Conservation (phyloP, 2,113 vertebrate species). For the Prochilodus magdalenae region DNA sequence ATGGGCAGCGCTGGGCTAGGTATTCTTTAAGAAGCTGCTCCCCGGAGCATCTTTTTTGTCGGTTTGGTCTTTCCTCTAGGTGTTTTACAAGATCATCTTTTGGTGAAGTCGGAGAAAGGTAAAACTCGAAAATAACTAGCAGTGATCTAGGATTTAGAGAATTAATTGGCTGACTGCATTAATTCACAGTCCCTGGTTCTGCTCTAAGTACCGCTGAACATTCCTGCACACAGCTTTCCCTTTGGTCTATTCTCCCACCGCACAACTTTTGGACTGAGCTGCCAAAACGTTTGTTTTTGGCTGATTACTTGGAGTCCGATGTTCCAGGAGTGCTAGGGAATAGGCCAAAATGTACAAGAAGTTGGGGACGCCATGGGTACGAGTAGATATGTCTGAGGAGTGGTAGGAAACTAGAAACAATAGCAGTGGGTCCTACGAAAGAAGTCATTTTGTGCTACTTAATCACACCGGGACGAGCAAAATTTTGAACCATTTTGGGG, state of each 20-base stretch:
- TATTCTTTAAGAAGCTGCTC: not conserved
- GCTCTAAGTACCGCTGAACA: not conserved
- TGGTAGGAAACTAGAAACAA: too few relatives aligned
- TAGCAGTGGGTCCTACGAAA: too few relatives aligned
- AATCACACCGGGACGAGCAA: too few relatives aligned
- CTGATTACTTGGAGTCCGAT: not conserved
- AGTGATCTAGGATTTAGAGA: too few relatives aligned
- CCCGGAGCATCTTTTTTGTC: not conserved
- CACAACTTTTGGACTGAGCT: not conserved
- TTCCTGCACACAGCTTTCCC: too few relatives aligned
- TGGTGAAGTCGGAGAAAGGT: not conserved
- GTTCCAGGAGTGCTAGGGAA: not conserved
- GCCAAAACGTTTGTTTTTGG: too few relatives aligned
- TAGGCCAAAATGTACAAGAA: not conserved
- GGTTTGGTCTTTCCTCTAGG: not conserved
- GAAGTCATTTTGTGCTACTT: too few relatives aligned
- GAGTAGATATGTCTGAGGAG: too few relatives aligned
- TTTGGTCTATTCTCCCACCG: not conserved
- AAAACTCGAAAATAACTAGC: too few relatives aligned
- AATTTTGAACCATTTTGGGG: too few relatives aligned
- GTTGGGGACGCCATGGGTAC: too few relatives aligned
- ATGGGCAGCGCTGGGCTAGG: not conserved
- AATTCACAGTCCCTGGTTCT: not conserved
- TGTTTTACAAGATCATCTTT: constrained; percentile 22
- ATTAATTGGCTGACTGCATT: too few relatives aligned